Conservation (phyloP, 2,888 invertebrate genomes). For the Atethmia centrago region DNA sequence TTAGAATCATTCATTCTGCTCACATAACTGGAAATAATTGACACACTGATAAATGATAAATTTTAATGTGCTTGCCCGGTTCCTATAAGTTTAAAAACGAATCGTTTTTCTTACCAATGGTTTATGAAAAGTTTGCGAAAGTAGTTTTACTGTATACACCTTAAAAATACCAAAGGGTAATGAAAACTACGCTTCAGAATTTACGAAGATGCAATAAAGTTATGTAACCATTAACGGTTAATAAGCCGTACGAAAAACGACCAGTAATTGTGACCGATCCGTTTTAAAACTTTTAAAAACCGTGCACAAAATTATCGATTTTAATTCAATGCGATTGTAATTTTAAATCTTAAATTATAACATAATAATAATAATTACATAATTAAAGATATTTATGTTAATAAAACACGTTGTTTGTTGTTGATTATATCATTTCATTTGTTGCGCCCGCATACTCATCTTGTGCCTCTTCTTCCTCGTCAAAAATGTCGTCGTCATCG, state of each 20-base stretch:
- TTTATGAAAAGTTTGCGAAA: background rate
- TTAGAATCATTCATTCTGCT: slow-evolving; percentile 30
- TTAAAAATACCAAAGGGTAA: background rate
- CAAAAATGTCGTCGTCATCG: too few relatives aligned
- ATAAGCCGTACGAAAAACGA: background rate
- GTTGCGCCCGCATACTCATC: slow-evolving; percentile 41
- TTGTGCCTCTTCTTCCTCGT: slow-evolving; percentile 74
- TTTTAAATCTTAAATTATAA: slow-evolving; percentile 45
- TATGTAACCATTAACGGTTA: background rate
- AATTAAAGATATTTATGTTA: slow-evolving; percentile 19
- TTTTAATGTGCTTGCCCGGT: slow-evolving; percentile 13
- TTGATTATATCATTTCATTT: slow-evolving; percentile 46
- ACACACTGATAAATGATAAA: slow-evolving; percentile 37
- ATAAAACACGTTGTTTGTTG: background rate
- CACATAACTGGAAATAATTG: slow-evolving; percentile 31
- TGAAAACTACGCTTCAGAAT: background rate
- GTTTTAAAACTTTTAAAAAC: slow-evolving; percentile 29
- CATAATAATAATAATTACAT: slow-evolving; percentile 31
- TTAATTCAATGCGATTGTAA: slow-evolving; percentile 17
- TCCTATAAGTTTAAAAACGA: slow-evolving; percentile 12
- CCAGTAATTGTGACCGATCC: background rate
- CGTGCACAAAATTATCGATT: background rate
- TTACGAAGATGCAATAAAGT: background rate
- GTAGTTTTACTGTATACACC: slow-evolving; percentile 2
- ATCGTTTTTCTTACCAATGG: background rate